Percentiles rank a stretch among this genome's conserved stretches.
phyloP scores from a whole-genome alignment of 2,797 vertebrate species.

The Sebastes goodei region DNA sequence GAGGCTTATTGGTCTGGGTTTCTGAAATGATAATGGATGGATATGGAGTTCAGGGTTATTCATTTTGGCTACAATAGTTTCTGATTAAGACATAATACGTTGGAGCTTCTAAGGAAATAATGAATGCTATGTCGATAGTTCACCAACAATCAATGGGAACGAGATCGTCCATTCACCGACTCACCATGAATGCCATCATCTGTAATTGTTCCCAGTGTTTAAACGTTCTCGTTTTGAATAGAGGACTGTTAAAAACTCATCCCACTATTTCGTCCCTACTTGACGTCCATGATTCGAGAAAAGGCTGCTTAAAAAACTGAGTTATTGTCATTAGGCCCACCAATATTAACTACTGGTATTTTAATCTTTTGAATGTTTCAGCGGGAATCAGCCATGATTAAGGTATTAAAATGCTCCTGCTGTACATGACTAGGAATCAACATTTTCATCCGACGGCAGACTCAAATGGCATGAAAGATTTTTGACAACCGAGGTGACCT shows the following conservation, averaged over 20 bases:
- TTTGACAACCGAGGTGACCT: slow-evolving; percentile 26
- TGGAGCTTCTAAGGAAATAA: not conserved
- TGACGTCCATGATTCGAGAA: not conserved
- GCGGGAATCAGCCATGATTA: not conserved
- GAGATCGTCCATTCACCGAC: not conserved
- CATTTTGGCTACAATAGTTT: not conserved
- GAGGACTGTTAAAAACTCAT: not conserved
- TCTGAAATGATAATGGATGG: not conserved
- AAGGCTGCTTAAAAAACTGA: not conserved
- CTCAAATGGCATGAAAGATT: not conserved
- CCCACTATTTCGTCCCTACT: not conserved
- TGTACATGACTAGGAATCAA: not conserved
- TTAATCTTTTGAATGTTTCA: not conserved
- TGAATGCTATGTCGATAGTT: not conserved
- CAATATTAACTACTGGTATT: not conserved
- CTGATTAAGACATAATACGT: not conserved
- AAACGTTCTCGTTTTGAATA: not conserved
- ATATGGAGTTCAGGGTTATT: not conserved
- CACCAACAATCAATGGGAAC: not conserved
- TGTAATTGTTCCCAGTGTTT: not conserved
- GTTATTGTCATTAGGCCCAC: not conserved
- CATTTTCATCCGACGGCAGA: not conserved
- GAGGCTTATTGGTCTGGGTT: not conserved
- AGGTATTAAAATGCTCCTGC: not conserved
- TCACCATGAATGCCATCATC: not conserved